These are phyloP conservation scores for Borostomias antarcticus DNA, from an alignment of 2,797 vertebrate genomes.

Conservation along the genomic window DNA sequence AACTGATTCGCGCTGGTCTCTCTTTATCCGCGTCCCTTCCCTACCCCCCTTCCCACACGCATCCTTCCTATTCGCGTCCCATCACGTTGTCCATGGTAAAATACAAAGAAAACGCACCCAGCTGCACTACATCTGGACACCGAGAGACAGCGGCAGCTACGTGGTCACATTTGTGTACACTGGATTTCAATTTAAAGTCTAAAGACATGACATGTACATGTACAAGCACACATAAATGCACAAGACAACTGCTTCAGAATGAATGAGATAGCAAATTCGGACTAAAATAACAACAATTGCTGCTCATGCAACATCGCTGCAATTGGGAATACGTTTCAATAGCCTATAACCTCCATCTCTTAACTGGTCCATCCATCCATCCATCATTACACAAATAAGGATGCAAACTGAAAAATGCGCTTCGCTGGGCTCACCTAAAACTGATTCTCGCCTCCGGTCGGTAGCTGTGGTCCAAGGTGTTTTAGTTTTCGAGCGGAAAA, in stretches of 20 bases:
- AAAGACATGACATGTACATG: neutral
- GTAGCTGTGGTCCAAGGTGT: constrained; percentile 70
- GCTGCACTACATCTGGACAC: constrained; percentile 18
- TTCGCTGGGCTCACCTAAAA: constrained; percentile 76
- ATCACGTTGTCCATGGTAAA: constrained; percentile 40
- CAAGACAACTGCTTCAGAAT: neutral
- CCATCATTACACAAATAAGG: constrained; percentile 28
- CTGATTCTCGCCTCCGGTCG: constrained; percentile 75
- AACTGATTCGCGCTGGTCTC: constrained; percentile 16
- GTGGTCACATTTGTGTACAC: constrained; percentile 44
- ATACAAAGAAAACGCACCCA: constrained; percentile 28
- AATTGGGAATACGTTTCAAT: constrained; percentile 52
- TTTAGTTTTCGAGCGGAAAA: constrained; percentile 79
- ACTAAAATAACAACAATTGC: constrained; percentile 44
- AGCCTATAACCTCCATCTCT: constrained; percentile 54
- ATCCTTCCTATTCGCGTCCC: constrained; percentile 51
- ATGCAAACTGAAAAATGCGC: neutral
- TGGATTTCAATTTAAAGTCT: constrained; percentile 20
- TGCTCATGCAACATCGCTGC: constrained; percentile 70
- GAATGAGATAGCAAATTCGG: neutral
- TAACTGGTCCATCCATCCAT: constrained; percentile 64
- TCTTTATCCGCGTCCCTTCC: constrained; percentile 18
- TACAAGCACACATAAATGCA: neutral
- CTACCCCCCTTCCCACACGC: constrained; percentile 46
- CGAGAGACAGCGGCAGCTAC: no score